Base-by-base conservation (phyloP, 23 tunicate genomes). In the Ascidia mentula region DNA sequence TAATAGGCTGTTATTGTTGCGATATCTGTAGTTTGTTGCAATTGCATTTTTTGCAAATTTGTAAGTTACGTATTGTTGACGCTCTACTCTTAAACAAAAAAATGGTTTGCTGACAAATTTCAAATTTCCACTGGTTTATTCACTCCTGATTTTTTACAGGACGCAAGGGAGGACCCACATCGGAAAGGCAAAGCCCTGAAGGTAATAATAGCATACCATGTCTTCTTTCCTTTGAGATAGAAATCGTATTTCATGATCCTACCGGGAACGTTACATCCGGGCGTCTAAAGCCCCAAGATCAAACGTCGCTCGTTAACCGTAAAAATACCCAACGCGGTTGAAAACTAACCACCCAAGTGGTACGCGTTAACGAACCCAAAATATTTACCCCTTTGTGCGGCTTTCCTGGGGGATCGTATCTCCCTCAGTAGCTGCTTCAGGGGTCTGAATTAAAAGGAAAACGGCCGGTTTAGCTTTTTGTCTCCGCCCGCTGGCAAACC, bases 301-400 rank as follows among this genome's bases (percentile, higher is more conserved):
- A n/a, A n/a, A n/a, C n/a, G n/a, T n/a, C n/a, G n/a, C n/a, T n/a
- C n/a, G n/a, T n/a, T n/a, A n/a, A n/a, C n/a, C n/a, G n/a, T n/a
- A n/a, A n/a, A n/a, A 26, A 6, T 5, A 9, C 65, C 24, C 12
- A 3, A 53, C 28, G 65, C 65, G 4, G 24, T 28, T 28, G 65
- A 53, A 20, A 53, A 53, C 65, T 28, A 28, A 53, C 22, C 65
- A 53, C 65, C 65, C 65, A 9, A 28, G 22, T 20, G 65, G 65
- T 28, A 26, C 65, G 65, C 65, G 65, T 28, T 53, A 53, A 53
- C 65, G 65, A 53, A 53, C 65, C 65, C 65, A 53, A 53, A 53
- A 53, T 53, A 53, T 53, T 53, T 53, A 53, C 65, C 65, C 65
- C 65, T 53, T 53, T 53, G 65, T 53, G 24, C 24, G 28, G 65